Conservation (phyloP, 2,113 vertebrate species). For the Caloenas nicobarica region DNA sequence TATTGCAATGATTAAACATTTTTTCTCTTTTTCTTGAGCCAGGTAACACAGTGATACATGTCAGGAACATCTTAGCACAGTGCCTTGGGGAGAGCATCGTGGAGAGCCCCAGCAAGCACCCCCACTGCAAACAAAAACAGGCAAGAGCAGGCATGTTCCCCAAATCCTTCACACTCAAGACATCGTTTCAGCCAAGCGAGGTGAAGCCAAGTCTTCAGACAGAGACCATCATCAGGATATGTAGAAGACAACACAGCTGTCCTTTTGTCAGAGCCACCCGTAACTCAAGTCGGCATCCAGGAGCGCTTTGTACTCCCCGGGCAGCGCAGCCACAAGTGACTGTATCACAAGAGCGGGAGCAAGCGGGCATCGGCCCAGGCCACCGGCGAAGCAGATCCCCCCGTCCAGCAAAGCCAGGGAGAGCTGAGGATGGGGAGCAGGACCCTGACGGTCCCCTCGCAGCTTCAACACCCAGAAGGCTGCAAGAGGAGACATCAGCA, state of each 20-base stretch:
- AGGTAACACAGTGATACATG: neutral
- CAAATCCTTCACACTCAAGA: neutral
- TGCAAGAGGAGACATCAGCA: neutral
- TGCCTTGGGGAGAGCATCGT: rapidly evolving
- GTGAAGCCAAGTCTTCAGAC: neutral
- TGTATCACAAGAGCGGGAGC: rapidly evolving
- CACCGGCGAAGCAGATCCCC: neutral
- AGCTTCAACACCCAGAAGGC: neutral
- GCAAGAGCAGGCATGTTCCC: rapidly evolving
- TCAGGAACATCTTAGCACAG: neutral
- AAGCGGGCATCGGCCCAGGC: neutral
- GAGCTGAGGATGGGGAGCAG: neutral
- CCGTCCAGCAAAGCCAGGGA: neutral
- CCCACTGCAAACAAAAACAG: neutral
- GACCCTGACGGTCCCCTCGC: neutral
- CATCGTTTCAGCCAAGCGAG: neutral
- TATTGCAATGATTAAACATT: rapidly evolving
- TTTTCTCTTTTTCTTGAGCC: neutral
- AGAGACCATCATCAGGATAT: neutral
- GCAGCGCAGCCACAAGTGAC: neutral
- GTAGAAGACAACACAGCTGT: neutral
- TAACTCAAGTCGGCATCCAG: neutral
- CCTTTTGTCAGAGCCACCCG: neutral
- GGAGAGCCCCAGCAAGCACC: neutral
- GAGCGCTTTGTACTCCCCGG: neutral